Evolutionary conservation across 2,113 vertebrate species (phyloP).

Genomic region (Marmota flaviventris): DNA sequence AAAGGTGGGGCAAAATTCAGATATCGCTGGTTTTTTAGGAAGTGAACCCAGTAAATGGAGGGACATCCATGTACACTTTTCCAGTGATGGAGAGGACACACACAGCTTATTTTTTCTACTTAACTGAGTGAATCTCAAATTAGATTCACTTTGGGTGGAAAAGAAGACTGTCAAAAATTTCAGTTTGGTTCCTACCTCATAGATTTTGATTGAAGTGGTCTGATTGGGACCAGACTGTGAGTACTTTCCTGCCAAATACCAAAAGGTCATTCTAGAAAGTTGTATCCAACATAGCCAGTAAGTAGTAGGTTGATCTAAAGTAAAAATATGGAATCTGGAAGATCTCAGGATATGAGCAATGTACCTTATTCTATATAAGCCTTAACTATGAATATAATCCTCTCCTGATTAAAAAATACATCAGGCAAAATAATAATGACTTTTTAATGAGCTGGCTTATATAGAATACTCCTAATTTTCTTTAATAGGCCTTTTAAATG

Average conservation of each 20-base stretch:
- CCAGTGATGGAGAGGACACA: not conserved
- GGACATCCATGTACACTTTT: accelerated
- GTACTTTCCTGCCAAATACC: not conserved
- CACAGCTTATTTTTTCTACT: not conserved
- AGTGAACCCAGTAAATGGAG: not conserved
- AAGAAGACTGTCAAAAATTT: not conserved
- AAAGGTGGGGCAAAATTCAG: not conserved
- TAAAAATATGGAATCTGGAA: not conserved
- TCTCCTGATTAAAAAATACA: not conserved
- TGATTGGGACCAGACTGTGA: not conserved
- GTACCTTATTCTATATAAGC: not conserved
- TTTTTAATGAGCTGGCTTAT: not conserved
- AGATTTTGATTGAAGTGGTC: not conserved
- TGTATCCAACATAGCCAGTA: not conserved
- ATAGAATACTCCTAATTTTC: not conserved
- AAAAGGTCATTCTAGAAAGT: not conserved
- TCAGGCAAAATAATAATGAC: not conserved
- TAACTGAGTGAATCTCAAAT: not conserved
- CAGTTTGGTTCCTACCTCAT: not conserved
- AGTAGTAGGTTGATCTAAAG: not conserved
- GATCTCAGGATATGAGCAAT: not conserved
- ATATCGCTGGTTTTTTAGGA: not conserved
- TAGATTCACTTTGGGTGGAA: not conserved
- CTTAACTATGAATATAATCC: not conserved
- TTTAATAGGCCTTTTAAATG: not conserved